phyloP scores from a whole-genome alignment of 2,797 vertebrate genomes.

The Chanos chanos region DNA sequence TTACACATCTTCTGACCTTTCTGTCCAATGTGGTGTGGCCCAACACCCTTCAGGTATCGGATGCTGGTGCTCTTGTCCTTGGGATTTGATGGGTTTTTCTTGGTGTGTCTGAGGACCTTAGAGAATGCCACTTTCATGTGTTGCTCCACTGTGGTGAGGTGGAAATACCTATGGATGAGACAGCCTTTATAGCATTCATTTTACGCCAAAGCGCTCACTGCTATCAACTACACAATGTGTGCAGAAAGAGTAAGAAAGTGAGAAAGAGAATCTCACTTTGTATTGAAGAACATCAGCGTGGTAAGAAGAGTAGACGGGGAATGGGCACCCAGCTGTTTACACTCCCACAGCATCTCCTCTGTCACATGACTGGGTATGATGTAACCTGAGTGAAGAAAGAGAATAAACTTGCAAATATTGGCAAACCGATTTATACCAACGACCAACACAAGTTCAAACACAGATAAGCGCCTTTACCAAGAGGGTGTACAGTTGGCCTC shows the following conservation, averaged over 20 bases:
- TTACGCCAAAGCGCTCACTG: not conserved
- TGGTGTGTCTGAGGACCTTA: conserved; percentile 95
- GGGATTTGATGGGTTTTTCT: conserved; percentile 94
- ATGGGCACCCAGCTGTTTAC: conserved; percentile 97
- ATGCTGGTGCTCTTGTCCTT: conserved; percentile 99
- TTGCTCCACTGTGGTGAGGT: conserved; percentile 92
- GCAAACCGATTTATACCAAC: not conserved
- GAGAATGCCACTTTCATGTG: conserved; percentile 99
- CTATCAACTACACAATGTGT: not conserved
- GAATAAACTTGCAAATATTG: not conserved
- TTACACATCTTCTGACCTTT: conserved; percentile 77
- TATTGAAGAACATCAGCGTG: conserved; percentile 99
- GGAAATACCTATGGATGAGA: conserved; percentile 81
- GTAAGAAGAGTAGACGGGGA: conserved; percentile 95
- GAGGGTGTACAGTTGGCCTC: conserved; percentile 88
- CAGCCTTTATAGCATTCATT: not conserved
- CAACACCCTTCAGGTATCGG: conserved; percentile 90
- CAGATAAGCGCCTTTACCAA: no score
- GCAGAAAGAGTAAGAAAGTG: not conserved
- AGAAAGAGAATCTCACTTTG: conserved; percentile 83
- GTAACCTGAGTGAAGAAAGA: conserved; percentile 75
- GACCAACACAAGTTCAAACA: no score
- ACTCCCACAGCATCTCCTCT: conserved; percentile 99
- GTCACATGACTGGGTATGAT: conserved; percentile 97
- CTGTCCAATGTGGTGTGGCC: conserved; percentile 85